These are phyloP conservation scores for Oreochromis grahami DNA, from an alignment of 2,797 vertebrate species.

Conservation along the genomic window DNA sequence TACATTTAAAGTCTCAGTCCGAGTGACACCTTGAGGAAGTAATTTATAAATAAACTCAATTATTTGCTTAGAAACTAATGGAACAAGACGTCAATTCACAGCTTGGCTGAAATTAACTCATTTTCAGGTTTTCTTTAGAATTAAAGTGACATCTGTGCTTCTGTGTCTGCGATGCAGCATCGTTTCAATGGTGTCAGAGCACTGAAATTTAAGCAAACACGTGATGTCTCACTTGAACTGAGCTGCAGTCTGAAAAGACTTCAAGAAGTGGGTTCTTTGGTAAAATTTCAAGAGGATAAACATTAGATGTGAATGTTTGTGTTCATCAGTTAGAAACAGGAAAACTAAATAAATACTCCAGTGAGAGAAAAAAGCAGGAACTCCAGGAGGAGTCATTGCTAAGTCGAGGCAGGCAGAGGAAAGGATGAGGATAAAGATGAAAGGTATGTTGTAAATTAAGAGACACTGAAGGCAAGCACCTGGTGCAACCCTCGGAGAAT, in stretches of 20 bases:
- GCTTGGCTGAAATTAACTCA: neutral
- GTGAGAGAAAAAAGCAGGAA: neutral
- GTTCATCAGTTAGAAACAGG: neutral
- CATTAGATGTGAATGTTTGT: neutral
- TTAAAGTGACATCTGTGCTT: neutral
- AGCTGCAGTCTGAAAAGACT: neutral
- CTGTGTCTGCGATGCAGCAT: neutral
- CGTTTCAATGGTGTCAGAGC: neutral
- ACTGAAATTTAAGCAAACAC: neutral
- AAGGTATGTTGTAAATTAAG: neutral
- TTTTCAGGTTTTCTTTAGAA: neutral
- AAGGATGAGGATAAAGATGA: slow-evolving; percentile 2
- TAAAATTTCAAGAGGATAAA: neutral
- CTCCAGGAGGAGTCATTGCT: neutral
- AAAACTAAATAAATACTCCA: neutral
- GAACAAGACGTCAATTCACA: neutral
- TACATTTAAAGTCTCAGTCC: neutral
- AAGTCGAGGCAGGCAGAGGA: neutral
- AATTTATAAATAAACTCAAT: neutral
- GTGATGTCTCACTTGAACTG: neutral
- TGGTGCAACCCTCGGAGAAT: neutral
- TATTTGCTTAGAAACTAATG: neutral
- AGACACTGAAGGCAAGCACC: neutral
- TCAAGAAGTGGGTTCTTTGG: neutral
- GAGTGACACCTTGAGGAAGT: neutral